These are phyloP conservation scores for Acanthosepion pharaonis DNA, from an alignment of 2,888 invertebrate species.

Conservation along the genomic window DNA sequence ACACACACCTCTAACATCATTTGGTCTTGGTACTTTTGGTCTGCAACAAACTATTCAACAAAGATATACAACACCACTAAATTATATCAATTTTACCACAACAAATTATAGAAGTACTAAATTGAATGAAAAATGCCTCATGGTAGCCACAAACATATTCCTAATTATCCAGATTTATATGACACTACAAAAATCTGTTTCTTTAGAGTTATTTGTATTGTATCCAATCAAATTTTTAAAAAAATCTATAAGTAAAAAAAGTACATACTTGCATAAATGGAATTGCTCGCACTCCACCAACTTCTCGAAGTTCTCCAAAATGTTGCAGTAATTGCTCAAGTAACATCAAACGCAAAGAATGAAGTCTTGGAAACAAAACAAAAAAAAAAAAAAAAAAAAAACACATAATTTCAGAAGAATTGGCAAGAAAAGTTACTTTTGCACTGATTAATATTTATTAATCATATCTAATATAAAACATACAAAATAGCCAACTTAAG, in stretches of 20 bases:
- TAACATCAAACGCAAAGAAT: constrained; percentile 75
- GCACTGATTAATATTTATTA: too few relatives aligned
- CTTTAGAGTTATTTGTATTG: too few relatives aligned
- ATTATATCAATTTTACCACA: background rate
- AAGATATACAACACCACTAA: background rate
- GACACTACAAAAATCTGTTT: too few relatives aligned
- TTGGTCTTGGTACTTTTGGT: background rate
- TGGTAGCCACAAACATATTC: too few relatives aligned
- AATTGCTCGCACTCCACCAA: constrained; percentile 89
- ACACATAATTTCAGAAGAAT: background rate
- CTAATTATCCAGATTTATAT: too few relatives aligned
- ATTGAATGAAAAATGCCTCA: too few relatives aligned
- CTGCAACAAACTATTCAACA: background rate
- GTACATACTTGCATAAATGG: constrained; percentile 88
- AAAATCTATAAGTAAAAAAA: background rate
- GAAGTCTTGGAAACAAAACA: constrained; percentile 59
- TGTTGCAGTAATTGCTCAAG: constrained; percentile 79
- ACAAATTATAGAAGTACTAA: too few relatives aligned
- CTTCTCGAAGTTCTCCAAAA: constrained; percentile 83
- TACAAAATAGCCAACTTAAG: too few relatives aligned
- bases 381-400: constrained; percentile 2
- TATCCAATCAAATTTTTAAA: too few relatives aligned
- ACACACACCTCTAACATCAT: too few relatives aligned
- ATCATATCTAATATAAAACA: too few relatives aligned
- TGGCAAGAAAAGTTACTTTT: background rate